A percentile compares a stretch with the other conserved stretches of the same genome.
These are phyloP conservation scores for Drosophila willistoni DNA, from an alignment of 1,140 invertebrate species.

Conservation along the genomic window DNA sequence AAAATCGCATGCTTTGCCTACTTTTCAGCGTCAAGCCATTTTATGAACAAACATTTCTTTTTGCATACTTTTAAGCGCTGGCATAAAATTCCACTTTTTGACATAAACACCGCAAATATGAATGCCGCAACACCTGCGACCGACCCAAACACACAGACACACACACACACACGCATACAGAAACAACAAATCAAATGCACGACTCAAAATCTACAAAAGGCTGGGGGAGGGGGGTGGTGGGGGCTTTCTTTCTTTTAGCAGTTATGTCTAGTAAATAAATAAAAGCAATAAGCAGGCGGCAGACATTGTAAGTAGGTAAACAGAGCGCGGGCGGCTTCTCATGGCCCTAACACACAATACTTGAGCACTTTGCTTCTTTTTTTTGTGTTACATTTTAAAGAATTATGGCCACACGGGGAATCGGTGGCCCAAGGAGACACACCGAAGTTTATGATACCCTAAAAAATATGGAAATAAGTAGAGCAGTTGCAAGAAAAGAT, in stretches of 20 bases:
- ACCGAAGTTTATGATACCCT: background rate
- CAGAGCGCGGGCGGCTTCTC: conserved; percentile 14
- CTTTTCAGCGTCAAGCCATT: conserved; percentile 55
- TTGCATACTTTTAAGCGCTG: conserved; percentile 73
- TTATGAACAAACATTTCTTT: conserved; percentile 53
- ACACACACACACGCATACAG: too few relatives aligned
- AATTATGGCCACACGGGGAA: conserved; percentile 1
- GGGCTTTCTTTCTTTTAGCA: conserved; percentile 25
- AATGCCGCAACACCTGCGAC: conserved; percentile 65
- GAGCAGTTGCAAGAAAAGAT: background rate
- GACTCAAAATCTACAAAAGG: conserved; percentile 14
- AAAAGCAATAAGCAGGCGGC: conserved; percentile 74
- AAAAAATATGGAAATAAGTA: background rate
- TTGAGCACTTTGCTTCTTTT: background rate
- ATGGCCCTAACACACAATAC: background rate
- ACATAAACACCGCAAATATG: conserved; percentile 72
- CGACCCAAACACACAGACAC: conserved; percentile 36
- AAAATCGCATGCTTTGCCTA: conserved; percentile 60
- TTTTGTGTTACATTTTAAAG: conserved; percentile 9
- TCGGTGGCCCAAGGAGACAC: background rate
- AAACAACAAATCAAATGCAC: conserved; percentile 70
- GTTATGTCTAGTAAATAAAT: conserved; percentile 77
- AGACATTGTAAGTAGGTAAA: conserved; percentile 57
- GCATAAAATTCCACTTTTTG: conserved; percentile 73
- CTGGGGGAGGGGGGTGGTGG: background rate